Conservation (phyloP, 2,888 invertebrate species). For the Nephrotoma appendiculata region DNA sequence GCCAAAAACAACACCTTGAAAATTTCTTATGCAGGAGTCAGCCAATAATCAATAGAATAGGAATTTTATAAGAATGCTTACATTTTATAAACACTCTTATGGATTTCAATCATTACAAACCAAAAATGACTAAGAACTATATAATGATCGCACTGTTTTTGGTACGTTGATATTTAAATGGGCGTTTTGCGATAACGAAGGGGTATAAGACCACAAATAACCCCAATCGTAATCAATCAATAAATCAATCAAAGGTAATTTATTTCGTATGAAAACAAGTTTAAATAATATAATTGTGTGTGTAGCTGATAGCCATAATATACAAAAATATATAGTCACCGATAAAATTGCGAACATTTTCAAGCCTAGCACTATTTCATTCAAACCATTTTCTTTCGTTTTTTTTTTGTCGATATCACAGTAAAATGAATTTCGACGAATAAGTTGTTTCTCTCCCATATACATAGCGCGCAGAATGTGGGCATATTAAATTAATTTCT, state of each 20-base stretch:
- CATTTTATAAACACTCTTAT: too few species aligned
- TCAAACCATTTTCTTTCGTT: background rate
- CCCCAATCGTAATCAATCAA: background rate
- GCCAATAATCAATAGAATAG: too few species aligned
- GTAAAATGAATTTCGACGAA: background rate
- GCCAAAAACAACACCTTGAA: too few species aligned
- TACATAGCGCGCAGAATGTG: background rate
- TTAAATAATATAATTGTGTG: background rate
- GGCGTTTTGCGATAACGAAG: background rate
- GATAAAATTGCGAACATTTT: background rate
- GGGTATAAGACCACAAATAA: background rate
- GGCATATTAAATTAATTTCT: background rate
- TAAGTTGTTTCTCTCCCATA: background rate
- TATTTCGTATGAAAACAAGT: background rate
- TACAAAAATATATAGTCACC: background rate
- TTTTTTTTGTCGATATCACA: background rate
- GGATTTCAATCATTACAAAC: too few species aligned
- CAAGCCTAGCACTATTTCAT: background rate
- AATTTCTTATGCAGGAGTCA: too few species aligned
- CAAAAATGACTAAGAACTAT: background rate
- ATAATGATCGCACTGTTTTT: background rate
- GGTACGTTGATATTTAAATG: background rate
- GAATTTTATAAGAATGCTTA: too few species aligned
- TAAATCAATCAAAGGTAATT: background rate
- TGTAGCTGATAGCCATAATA: background rate